Evolutionary conservation across 1,140 invertebrate genomes (phyloP).

Genomic region (Tetramorium parvispinum): DNA sequence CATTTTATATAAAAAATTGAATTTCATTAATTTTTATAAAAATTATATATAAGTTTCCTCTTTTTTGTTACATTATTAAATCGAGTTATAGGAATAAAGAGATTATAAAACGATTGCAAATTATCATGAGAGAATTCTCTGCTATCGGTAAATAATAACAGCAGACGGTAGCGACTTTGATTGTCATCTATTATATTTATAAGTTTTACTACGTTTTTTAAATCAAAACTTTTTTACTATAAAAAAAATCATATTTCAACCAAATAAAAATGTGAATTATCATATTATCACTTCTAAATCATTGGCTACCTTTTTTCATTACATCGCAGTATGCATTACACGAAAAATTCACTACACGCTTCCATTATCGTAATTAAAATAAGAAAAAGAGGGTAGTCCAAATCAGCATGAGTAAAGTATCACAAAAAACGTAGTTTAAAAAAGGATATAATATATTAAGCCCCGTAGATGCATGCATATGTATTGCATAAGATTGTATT

Average conservation of each 20-base stretch:
- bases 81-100: neutral
- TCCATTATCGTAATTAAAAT: neutral
- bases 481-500: neutral
- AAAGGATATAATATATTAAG: too few relatives aligned
- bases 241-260: neutral
- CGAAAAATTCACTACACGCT: neutral
- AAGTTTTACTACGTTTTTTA: neutral
- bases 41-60: neutral
- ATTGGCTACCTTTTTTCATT: neutral
- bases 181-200: neutral
- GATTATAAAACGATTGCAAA: neutral
- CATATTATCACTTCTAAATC: neutral
- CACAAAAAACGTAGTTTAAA: too few relatives aligned
- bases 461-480: too few relatives aligned
- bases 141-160: slow-evolving; percentile 19
- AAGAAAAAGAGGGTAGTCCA: too few relatives aligned
- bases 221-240: neutral
- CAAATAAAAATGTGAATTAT: neutral
- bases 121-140: slow-evolving; percentile 8
- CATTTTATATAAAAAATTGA: neutral
- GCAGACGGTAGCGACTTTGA: neutral
- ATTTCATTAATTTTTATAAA: neutral
- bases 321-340: neutral
- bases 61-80: neutral
- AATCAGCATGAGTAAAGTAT: too few relatives aligned